Evolutionary conservation across 2,888 invertebrate species (phyloP).

Genomic region (Tachina lurida): DNA sequence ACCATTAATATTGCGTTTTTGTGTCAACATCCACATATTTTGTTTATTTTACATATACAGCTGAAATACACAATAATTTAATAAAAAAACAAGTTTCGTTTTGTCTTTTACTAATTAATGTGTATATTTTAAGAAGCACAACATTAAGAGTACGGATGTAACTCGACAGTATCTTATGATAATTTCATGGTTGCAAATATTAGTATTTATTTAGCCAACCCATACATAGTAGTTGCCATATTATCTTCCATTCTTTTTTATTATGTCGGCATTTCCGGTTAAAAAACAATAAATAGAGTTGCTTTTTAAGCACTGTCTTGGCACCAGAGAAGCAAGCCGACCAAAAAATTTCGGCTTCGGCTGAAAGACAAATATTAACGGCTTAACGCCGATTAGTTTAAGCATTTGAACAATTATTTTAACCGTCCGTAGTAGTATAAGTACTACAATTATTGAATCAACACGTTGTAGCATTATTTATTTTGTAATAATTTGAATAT

Average conservation of each 20-base stretch:
- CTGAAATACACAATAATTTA: conserved; percentile 17
- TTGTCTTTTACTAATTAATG: conserved; percentile 10
- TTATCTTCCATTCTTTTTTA: background rate
- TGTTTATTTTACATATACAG: conserved; percentile 60
- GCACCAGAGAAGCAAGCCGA: too few species aligned
- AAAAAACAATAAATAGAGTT: too few species aligned
- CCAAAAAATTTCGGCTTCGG: too few species aligned
- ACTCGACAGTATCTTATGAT: conserved; percentile 35
- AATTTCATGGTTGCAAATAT: conserved; percentile 14
- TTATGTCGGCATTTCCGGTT: too few species aligned
- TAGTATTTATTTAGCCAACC: conserved; percentile 1
- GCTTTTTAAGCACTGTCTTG: too few species aligned
- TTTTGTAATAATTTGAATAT: too few species aligned
- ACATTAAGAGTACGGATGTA: conserved; percentile 40
- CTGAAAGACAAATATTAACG: too few species aligned
- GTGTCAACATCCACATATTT: conserved; percentile 78
- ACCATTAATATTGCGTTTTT: conserved; percentile 74
- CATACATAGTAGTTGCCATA: conserved; percentile 15
- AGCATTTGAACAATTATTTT: too few species aligned
- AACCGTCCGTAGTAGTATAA: too few species aligned
- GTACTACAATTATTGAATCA: too few species aligned
- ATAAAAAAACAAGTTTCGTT: background rate
- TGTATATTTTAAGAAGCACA: background rate
- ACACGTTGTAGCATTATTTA: too few species aligned
- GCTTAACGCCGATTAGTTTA: too few species aligned